A percentile compares a stretch with the other conserved stretches of the same genome.
These are phyloP conservation scores for Lepidurus arcticus DNA, from an alignment of 1,140 invertebrate genomes.

Conservation along the genomic window DNA sequence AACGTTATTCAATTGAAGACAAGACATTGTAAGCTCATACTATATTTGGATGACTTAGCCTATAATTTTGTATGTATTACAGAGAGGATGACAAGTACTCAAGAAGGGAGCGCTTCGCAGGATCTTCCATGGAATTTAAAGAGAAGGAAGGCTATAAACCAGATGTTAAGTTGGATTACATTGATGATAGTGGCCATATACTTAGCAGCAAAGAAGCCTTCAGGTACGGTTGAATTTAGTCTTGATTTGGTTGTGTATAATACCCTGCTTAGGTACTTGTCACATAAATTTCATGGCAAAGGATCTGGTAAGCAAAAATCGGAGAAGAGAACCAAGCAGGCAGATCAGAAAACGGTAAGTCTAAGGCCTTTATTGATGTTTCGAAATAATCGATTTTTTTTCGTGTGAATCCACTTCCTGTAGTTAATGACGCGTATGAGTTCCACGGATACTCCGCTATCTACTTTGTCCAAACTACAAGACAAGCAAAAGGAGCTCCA, in stretches of 20 bases:
- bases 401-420: constrained; percentile 31
- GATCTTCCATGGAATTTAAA: constrained; percentile 84
- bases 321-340: constrained; percentile 94
- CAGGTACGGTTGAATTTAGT: constrained; percentile 45
- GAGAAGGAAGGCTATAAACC: constrained; percentile 92
- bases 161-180: constrained; percentile 94
- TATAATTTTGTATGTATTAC: constrained; percentile 31
- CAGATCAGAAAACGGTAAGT: constrained; percentile 78
- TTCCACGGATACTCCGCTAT: constrained; percentile 93
- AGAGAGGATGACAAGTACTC: constrained; percentile 79
- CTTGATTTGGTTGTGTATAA: neutral
- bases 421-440: constrained; percentile 97
- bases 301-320: constrained; percentile 97
- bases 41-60: constrained; percentile 29
- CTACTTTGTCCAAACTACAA: constrained; percentile 87
- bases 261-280: constrained; percentile 61
- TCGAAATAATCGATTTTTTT: constrained; percentile 28
- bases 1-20: constrained; percentile 96
- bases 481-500: constrained; percentile 96
- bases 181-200: constrained; percentile 87
- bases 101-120: constrained; percentile 70
- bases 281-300: constrained; percentile 99
- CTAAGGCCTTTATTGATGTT: constrained; percentile 24
- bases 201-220: constrained; percentile 96
- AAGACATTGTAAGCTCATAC: constrained; percentile 61